phyloP scores from a whole-genome alignment of 2,113 vertebrate genomes.

The Corynorhinus townsendii region DNA sequence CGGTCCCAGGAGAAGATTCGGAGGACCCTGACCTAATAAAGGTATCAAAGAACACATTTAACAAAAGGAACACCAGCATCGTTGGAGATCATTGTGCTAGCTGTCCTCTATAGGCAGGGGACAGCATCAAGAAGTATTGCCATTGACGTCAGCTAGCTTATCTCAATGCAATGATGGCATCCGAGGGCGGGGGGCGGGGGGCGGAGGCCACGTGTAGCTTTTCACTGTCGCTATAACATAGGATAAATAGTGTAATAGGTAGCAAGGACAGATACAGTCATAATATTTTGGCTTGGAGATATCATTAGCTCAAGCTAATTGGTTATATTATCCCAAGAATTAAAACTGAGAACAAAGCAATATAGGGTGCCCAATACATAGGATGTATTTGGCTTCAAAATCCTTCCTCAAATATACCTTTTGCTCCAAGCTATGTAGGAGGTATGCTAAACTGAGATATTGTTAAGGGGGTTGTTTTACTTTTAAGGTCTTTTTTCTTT shows the following conservation, averaged over 20 bases:
- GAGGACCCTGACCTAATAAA: not conserved
- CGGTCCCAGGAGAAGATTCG: not conserved
- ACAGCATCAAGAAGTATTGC: not conserved
- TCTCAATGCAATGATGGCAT: not conserved
- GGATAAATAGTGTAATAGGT: not conserved
- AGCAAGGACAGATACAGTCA: not conserved
- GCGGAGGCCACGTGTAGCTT: not conserved
- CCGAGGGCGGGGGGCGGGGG: too few species aligned
- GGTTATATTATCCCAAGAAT: not conserved
- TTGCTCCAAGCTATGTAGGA: not conserved
- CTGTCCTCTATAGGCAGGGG: not conserved
- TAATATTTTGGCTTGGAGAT: not conserved
- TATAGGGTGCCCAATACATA: not conserved
- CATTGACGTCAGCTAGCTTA: not conserved
- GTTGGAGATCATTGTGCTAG: not conserved
- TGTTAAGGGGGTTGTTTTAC: not conserved
- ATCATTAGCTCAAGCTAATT: not conserved
- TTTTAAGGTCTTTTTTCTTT: conserved; percentile 55
- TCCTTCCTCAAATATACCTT: not conserved
- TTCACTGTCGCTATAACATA: not conserved
- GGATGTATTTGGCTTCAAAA: not conserved
- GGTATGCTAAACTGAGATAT: not conserved
- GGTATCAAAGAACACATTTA: not conserved
- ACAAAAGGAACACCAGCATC: not conserved
- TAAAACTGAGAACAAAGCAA: not conserved